Evolutionary conservation across 2,113 vertebrate genomes (phyloP).

Genomic region (Todiramphus saurophagus): DNA sequence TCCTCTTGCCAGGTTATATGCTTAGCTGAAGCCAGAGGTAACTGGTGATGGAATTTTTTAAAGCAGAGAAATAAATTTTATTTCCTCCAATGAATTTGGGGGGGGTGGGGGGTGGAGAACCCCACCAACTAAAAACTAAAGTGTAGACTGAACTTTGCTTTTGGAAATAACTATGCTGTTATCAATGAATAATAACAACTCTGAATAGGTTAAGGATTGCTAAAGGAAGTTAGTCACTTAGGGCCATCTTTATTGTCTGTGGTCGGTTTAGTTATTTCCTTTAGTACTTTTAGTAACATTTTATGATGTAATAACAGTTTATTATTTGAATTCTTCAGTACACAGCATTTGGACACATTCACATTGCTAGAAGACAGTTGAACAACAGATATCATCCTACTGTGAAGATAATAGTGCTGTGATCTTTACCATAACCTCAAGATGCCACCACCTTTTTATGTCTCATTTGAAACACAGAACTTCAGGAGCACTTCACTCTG

Average conservation of each 20-base stretch:
- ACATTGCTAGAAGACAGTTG: background rate
- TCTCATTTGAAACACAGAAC: background rate
- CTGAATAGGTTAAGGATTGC: background rate
- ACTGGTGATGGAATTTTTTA: background rate
- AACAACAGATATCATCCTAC: background rate
- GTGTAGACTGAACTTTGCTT: background rate
- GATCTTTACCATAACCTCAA: background rate
- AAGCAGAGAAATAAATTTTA: background rate
- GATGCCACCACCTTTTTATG: background rate
- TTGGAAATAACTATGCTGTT: background rate
- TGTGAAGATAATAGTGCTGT: background rate
- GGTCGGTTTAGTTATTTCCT: background rate
- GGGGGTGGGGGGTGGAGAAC: accelerated
- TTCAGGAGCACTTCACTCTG: background rate
- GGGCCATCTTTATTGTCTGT: background rate
- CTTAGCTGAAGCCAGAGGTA: background rate
- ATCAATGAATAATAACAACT: background rate
- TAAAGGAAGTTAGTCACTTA: background rate
- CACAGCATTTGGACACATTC: background rate
- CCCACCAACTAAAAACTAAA: background rate
- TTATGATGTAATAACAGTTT: background rate
- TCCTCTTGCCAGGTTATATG: background rate
- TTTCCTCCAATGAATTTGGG: background rate
- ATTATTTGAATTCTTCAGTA: background rate
- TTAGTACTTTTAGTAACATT: background rate